Base-by-base conservation (phyloP, 2,797 vertebrate genomes). In the Schizothorax lantsangensis region DNA sequence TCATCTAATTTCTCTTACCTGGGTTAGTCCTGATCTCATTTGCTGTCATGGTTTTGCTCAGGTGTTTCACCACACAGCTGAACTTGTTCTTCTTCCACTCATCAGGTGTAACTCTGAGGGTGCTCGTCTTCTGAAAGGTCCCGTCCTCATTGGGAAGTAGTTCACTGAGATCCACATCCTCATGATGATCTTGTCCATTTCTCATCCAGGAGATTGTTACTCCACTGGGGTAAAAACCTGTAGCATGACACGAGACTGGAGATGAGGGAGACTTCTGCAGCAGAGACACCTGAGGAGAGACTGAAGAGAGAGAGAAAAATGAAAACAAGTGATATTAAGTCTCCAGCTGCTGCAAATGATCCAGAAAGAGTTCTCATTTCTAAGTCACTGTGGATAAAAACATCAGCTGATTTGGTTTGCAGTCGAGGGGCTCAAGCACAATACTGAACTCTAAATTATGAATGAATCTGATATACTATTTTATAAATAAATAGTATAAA, bases 221-320 rank as follows among this genome's bases (percentile, higher is more conserved):
- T 23, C 40, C 73, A 0, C 64, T 26, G 1, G 93, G 92, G 90
- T 91, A 93, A 90, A 94, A 95, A 62, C 91, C 90, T 72, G 93
- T 87, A 78, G 89, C 92, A 54, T 88, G 91, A 87, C 93, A 94
- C 77, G 9, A 71, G 66, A 92, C 84, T 33, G 36, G n/a, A 68
- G 91, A 91, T 30, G 88, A 85, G 11, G 84, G 43, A 82, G 43
- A 47, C 75, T 88, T 88, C 64, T 91, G 47, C 4, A 52, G 4
- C 11, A 47, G 45, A 47, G 2, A 47, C 45, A 38, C 38, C 6
- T 38, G 38, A 40, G 38, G 38, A 30, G 30, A 30, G 30, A 30
- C 30, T 30, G 30, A n/a, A 36, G 12, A 40, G 49, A 49, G 45
- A 64, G 9, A 78, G 9, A 62, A 14, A 52, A 15, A 3, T 64